Evolutionary conservation across 2,797 vertebrate genomes (phyloP).

Genomic region (Synanceia verrucosa): DNA sequence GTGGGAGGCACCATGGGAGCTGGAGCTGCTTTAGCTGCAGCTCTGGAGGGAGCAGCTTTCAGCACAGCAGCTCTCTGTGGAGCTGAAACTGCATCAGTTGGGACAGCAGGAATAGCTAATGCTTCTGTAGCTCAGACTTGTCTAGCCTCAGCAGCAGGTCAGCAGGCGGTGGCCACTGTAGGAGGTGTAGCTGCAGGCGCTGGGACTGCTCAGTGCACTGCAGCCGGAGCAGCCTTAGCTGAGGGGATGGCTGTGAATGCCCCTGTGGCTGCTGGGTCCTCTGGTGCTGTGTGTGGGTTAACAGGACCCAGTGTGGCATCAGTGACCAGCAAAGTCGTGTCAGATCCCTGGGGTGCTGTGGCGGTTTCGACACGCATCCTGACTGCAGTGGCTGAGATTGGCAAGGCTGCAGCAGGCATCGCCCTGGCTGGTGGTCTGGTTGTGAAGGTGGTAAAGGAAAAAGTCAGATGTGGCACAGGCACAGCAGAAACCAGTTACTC

Average conservation of each 20-base stretch:
- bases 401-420: constrained; percentile 71
- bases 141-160: constrained; percentile 41
- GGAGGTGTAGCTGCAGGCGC: constrained; percentile 17
- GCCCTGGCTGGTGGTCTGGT: constrained; percentile 74
- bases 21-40: constrained; percentile 67
- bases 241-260: constrained; percentile 25
- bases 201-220: constrained; percentile 39
- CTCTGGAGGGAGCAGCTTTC: constrained; percentile 61
- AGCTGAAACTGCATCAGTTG: constrained; percentile 47
- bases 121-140: constrained; percentile 27
- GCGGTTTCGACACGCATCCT: constrained; percentile 49
- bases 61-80: constrained; percentile 51
- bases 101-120: constrained; percentile 23
- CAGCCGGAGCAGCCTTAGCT: constrained; percentile 33
- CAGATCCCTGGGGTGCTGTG: constrained; percentile 32
- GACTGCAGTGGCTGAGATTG: constrained; percentile 71
- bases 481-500: constrained; percentile 51
- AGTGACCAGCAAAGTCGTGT: constrained; percentile 2
- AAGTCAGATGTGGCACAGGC: constrained; percentile 53
- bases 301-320: constrained; percentile 25
- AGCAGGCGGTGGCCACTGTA: constrained; percentile 31
- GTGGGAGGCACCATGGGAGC: constrained; percentile 72
- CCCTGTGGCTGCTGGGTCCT: constrained; percentile 25
- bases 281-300: constrained; percentile 11
- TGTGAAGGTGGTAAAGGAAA: constrained; percentile 82